Percentiles rank a stretch among this genome's conserved stretches.
These are phyloP conservation scores for Cynocephalus volans DNA, from an alignment of 2,113 vertebrate species.

Conservation along the genomic window DNA sequence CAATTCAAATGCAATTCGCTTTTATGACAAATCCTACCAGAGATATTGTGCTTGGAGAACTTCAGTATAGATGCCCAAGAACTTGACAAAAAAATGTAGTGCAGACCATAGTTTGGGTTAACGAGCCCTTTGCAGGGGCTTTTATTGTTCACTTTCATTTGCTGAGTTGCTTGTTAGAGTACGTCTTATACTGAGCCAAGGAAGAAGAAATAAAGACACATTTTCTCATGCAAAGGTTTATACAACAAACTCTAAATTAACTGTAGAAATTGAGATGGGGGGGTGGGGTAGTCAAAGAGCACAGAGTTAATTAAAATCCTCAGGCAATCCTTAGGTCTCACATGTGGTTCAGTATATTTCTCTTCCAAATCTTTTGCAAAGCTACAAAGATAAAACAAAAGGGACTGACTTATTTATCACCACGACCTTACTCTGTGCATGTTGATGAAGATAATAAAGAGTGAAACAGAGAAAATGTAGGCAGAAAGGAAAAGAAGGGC, in stretches of 20 bases:
- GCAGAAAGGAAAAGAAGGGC: background rate
- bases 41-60: background rate
- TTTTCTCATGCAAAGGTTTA: slow-evolving; percentile 18
- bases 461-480: background rate
- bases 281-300: background rate
- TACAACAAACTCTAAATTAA: slow-evolving; percentile 22
- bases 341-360: background rate
- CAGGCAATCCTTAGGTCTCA: background rate
- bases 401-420: background rate
- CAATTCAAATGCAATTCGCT: background rate
- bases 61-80: background rate
- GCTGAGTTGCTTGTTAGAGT: background rate
- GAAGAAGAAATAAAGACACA: background rate
- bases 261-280: background rate
- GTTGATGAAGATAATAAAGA: background rate
- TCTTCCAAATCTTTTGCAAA: slow-evolving; percentile 37
- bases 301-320: slow-evolving; percentile 25
- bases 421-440: background rate
- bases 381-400: slow-evolving; percentile 10
- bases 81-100: background rate
- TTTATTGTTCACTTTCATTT: slow-evolving; percentile 30
- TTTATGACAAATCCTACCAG: background rate
- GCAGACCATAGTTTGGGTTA: background rate
- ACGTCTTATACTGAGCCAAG: background rate
- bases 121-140: background rate